Conservation (phyloP, 2,797 vertebrate species). For the Crocidura indochinensis region DNA sequence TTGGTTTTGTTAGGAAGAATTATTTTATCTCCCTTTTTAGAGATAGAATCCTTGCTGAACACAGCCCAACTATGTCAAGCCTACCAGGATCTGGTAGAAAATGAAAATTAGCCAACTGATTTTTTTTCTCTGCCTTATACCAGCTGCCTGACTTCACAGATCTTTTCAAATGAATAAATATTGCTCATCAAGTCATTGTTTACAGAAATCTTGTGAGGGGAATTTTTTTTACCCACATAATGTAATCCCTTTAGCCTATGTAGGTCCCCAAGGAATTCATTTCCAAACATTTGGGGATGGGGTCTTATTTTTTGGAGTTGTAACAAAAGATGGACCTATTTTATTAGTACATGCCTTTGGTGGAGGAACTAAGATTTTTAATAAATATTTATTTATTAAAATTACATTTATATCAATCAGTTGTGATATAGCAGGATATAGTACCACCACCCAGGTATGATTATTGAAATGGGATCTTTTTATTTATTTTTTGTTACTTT, state of each 20-base stretch:
- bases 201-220: neutral
- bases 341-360: neutral
- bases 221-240: neutral
- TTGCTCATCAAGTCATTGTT: constrained; percentile 24
- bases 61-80: neutral
- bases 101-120: constrained; percentile 24
- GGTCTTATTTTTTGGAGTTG: neutral
- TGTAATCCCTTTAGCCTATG: neutral
- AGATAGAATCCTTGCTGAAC: neutral
- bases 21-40: constrained; percentile 24
- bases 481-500: too few species aligned
- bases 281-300: neutral
- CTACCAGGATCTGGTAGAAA: constrained; percentile 17
- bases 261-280: neutral
- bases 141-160: constrained; percentile 26
- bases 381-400: too few species aligned
- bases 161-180: constrained; percentile 58
- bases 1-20: neutral
- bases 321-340: neutral
- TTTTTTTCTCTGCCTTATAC: constrained; percentile 1
- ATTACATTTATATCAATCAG: too few species aligned
- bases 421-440: too few species aligned
- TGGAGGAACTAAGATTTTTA: too few species aligned
- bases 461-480: too few species aligned
- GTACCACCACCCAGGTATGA: too few species aligned